Base-by-base conservation (phyloP, 2,888 invertebrate species). In the Cephus runcator region DNA sequence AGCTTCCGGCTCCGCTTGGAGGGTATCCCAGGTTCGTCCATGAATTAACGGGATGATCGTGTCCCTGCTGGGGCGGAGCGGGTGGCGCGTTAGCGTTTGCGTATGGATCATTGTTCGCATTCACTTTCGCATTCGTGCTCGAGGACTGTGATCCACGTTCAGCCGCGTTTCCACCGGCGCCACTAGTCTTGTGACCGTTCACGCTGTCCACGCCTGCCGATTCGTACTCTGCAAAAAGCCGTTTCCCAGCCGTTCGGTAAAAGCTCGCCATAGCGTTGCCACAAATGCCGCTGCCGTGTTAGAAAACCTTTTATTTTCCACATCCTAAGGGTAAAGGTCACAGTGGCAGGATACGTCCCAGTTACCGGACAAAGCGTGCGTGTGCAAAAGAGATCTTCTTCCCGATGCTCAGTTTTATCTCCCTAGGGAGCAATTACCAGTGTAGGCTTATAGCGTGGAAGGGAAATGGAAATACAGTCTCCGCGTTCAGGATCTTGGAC, bases 1-100 rank as follows among this genome's bases (percentile, higher is more conserved):
- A 56, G 56, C 56, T 56, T 56, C 56, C 56, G 56, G 56, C 23
- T 15, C 56, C 56, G 76, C 81, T 83, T 75, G 87, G 76, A 33
- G 90, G 90, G 81, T 90, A 90, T 31, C 88, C 90, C 36, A 85
- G 77, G 76, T 88, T 89, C 68, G 79, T 83, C 23, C 86, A 86
- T 69, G 84, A 77, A 75, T 86, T 86, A 56, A 83, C 79, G 69
- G 85, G 86, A 73, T 83, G 82, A 78, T 83, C 83, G 30, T 73
- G 34, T 23, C 80, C 75, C 73, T 78, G 79, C 34, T 84, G 85
- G 4, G 84, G 85, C 33, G 88, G 87, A 6, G 82, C 83, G 9
- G 90, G 88, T 4, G 90, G 90, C 33, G 91, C 90, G 75, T 90
- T 91, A 6, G 91, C 90, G 77, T 90, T 88, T 34, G 88, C 88